Base-by-base conservation (phyloP, 2,113 vertebrate species). In the Brachyistius frenatus region DNA sequence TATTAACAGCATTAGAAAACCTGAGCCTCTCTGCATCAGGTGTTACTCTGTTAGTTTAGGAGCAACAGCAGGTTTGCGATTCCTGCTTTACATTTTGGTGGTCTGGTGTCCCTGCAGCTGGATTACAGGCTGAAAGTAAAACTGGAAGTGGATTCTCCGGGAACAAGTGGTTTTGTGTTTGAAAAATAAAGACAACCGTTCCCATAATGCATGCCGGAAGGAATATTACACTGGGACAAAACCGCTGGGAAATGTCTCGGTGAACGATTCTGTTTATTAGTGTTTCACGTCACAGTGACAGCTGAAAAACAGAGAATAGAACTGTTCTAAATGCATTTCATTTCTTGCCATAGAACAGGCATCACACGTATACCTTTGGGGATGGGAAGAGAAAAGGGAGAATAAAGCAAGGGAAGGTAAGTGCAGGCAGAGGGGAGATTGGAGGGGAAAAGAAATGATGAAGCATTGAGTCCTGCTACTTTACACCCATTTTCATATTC, bases 311-410 rank as follows among this genome's bases (percentile, higher is more conserved):
- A 52, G 92, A 95, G 88, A 95, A 93, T 92, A 92, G 46, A 94
- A 89, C 85, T 90, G 85, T 86, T 93, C 88, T 91, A 95, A 93
- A 95, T 93, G 71, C 84, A 82, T 92, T 91, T 95, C 90, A 94
- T 95, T 93, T 94, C 91, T 94, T 93, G 83, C 85, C 89, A 93
- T 89, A 84, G 94, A 95, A 95, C 78, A 91, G 84, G 82, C 88
- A 95, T 94, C 87, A 89, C 94, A 93, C 89, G 86, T 85, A 85
- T 69, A 95, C 91, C 93, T 95, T 90, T 50, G 92, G 23, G 88
- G 93, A 93, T 16, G 39, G 58, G 14, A 71, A 71, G 39, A 62
- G 35, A 52, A 66, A 37, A 69, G 41, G 32, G 13, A 13, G 30
- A 4, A 60, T 30, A 61, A 33, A 16, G 78, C 23, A 76, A 7